Base-by-base conservation (phyloP, 2,888 invertebrate genomes). In the Himalopsyche anomala region DNA sequence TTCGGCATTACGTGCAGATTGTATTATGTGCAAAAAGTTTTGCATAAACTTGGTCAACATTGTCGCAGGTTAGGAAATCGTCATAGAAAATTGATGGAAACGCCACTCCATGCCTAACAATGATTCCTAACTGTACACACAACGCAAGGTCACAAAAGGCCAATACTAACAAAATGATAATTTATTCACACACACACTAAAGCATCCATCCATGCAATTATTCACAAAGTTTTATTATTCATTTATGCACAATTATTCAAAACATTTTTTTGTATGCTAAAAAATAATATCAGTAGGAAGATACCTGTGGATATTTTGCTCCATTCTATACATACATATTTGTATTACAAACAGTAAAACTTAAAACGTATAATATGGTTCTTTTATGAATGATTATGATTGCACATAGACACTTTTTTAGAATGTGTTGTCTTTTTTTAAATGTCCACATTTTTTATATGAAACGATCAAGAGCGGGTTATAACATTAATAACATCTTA, bases 101-200 rank as follows among this genome's bases (percentile, higher is more conserved):
- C 74, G 11, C 36, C 12, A 36, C 36, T 74, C 74, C 15, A 74
- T 74, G 36, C 74, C 74, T 74, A 74, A 74, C 74, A 74, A 74
- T 74, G 74, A 12, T 36, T 74, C 74, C 36, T 74, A 74, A 74
- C 74, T 8, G 74, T 74, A 74, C 38, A 74, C 36, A 74, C 74
- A 36, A 74, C 74, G 36, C 74, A 74, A 74, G 74, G 74, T 74
- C 74, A 74, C 36, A 74, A 74, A 74, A 74, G 74, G 74, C 74
- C 74, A 74, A 74, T 38, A 74, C 74, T 74, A 74, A 74, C 74
- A 74, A 74, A 74, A 36, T 74, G 36, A 74, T 38, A 74, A 74
- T 74, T 74, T 74, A 74, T 74, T 74, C 74, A 74, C 12, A 36
- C 74, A 36, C 36, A 74, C 11, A 19, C 62, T 9, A 2, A 38